Evolutionary conservation across 2,797 vertebrate genomes (phyloP).

Genomic region (Rhinichthys osculus): DNA sequence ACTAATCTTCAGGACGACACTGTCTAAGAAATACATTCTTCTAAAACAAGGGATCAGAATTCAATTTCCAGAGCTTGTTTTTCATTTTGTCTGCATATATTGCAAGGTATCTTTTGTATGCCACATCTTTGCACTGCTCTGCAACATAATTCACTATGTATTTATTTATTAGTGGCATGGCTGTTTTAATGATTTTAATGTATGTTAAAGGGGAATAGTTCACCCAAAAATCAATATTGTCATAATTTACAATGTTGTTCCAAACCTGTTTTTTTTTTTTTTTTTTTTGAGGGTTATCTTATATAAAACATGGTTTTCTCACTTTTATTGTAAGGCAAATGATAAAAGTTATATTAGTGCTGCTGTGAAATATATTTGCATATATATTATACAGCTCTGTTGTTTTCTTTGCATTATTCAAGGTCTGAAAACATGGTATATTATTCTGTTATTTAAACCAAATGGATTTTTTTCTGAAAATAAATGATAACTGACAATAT

Average conservation of each 20-base stretch:
- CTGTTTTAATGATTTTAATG: not conserved
- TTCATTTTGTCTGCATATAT: slow-evolving; percentile 46
- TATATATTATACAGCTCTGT: not conserved
- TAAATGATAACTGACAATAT: no score
- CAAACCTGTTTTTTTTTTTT: not conserved
- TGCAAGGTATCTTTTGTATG: slow-evolving; percentile 25
- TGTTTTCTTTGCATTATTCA: no score
- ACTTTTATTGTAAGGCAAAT: slow-evolving; percentile 52
- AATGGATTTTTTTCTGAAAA: no score
- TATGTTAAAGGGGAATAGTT: not conserved
- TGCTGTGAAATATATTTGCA: not conserved
- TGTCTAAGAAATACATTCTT: slow-evolving; percentile 60
- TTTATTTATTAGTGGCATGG: not conserved
- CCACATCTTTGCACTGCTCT: not conserved
- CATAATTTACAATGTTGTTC: not conserved
- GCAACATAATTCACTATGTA: not conserved
- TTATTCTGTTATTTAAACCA: no score
- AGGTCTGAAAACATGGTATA: no score
- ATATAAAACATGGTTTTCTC: not conserved
- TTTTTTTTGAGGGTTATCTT: not conserved
- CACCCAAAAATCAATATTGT: not conserved
- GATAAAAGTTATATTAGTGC: slow-evolving; percentile 49
- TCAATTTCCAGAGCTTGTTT: slow-evolving; percentile 62
- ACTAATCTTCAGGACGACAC: slow-evolving; percentile 67
- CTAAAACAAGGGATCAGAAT: slow-evolving; percentile 63